Percentiles rank a stretch among this genome's conserved stretches.
phyloP scores from a whole-genome alignment of 2,113 vertebrate species.

The Pardalotus punctatus region DNA sequence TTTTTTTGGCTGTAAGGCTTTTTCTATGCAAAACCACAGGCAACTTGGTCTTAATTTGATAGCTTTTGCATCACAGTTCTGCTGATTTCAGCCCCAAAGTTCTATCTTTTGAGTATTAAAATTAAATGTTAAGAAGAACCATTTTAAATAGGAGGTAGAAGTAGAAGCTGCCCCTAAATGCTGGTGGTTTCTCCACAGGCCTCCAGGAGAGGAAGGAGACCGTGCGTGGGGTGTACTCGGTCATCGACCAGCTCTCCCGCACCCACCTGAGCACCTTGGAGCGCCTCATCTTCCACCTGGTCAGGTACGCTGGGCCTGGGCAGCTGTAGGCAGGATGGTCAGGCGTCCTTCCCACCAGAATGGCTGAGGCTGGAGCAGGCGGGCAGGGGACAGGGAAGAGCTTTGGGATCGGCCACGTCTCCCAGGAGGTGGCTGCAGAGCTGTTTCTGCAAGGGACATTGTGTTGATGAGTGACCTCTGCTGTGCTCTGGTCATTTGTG shows the following conservation, averaged over 20 bases:
- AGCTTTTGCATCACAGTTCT: background rate
- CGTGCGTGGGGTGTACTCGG: slow-evolving; percentile 88
- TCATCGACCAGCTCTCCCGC: slow-evolving; percentile 94
- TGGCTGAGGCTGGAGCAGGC: fast-evolving
- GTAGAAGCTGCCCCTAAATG: background rate
- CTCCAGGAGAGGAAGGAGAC: slow-evolving; percentile 93
- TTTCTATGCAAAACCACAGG: background rate
- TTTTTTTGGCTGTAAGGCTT: background rate
- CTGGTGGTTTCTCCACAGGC: slow-evolving; percentile 68
- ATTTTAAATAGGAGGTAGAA: background rate
- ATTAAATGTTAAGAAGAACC: background rate
- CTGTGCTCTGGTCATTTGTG: background rate
- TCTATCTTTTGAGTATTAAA: background rate
- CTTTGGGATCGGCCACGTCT: background rate
- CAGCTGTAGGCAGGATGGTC: background rate
- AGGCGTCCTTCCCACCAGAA: fast-evolving
- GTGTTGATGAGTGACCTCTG: background rate
- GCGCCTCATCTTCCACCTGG: slow-evolving; percentile 95
- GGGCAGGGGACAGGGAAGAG: background rate
- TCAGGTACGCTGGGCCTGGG: slow-evolving; percentile 78
- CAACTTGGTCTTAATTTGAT: background rate
- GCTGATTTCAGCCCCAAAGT: background rate
- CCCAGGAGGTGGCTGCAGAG: background rate
- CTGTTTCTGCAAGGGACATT: background rate
- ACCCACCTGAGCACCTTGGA: slow-evolving; percentile 94